These are phyloP conservation scores for Heliconius hewitsoni DNA, from an alignment of 1,140 invertebrate species.

Conservation along the genomic window DNA sequence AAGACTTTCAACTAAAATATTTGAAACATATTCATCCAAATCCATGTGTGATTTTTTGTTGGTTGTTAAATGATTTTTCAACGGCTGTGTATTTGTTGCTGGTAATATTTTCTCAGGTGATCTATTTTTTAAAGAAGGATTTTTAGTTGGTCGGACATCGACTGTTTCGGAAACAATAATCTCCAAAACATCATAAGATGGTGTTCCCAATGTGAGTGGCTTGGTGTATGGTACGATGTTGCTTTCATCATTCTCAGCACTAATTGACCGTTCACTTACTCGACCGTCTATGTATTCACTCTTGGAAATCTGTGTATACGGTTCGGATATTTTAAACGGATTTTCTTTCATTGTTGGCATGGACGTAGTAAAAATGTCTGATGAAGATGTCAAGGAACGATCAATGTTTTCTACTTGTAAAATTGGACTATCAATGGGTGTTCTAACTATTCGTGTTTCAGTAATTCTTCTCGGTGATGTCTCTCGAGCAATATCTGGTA, in stretches of 20 bases:
- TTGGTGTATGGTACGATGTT: slow-evolving; percentile 50
- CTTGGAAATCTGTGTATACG: slow-evolving; percentile 32
- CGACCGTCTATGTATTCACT: slow-evolving; percentile 51
- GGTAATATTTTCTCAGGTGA: slow-evolving; percentile 41
- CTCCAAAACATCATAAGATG: slow-evolving; percentile 70
- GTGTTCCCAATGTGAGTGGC: slow-evolving; percentile 49
- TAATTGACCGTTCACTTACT: slow-evolving; percentile 50
- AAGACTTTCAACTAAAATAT: slow-evolving; percentile 77
- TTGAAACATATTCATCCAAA: slow-evolving; percentile 78
- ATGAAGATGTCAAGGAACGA: slow-evolving; percentile 49
- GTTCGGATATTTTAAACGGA: slow-evolving; percentile 17
- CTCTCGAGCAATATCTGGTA: slow-evolving; percentile 33
- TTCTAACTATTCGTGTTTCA: slow-evolving; percentile 24
- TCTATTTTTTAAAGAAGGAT: slow-evolving; percentile 39
- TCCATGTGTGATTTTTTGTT: slow-evolving; percentile 56
- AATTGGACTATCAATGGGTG: slow-evolving; percentile 28
- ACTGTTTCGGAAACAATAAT: slow-evolving; percentile 77
- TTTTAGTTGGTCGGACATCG: slow-evolving; percentile 42
- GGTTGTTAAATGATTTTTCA: slow-evolving; percentile 36
- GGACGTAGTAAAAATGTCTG: slow-evolving; percentile 53
- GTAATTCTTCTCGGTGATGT: slow-evolving; percentile 27
- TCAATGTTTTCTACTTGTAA: slow-evolving; percentile 37
- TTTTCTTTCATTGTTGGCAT: slow-evolving; percentile 55
- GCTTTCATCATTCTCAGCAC: slow-evolving; percentile 50
- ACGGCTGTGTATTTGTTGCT: not conserved